Evolutionary conservation across 1,140 invertebrate genomes (phyloP).

Genomic region (Drosophila micromelanica): DNA sequence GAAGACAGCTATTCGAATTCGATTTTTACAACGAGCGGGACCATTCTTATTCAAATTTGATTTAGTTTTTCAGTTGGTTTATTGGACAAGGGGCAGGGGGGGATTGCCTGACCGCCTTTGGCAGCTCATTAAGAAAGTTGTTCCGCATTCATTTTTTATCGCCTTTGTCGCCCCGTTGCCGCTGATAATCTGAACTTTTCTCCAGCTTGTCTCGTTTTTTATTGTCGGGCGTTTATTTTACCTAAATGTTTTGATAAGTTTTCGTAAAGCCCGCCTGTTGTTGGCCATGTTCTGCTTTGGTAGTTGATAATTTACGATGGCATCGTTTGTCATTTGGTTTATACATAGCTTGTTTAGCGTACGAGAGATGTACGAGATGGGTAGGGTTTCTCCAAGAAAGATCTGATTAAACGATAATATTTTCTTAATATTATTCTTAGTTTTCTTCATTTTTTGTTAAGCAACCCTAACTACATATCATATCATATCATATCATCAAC

Average conservation of each 20-base stretch:
- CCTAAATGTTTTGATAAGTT: constrained; percentile 82
- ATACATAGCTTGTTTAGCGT: constrained; percentile 76
- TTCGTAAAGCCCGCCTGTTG: constrained; percentile 38
- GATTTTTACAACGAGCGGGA: constrained; percentile 47
- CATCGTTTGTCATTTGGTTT: constrained; percentile 81
- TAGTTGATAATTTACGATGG: constrained; percentile 67
- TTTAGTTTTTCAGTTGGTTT: constrained; percentile 54
- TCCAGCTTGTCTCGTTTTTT: constrained; percentile 61
- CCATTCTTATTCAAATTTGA: constrained; percentile 79
- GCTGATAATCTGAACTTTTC: constrained; percentile 75
- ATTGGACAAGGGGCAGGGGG: background rate
- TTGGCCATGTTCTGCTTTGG: constrained; percentile 41
- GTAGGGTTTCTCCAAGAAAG: constrained; percentile 2
- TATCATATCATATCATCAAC: constrained; percentile 16
- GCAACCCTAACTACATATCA: background rate
- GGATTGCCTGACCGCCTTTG: constrained; percentile 61
- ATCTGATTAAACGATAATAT: constrained; percentile 4
- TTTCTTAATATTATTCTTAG: background rate
- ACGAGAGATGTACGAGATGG: constrained; percentile 18
- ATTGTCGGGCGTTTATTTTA: constrained; percentile 77
- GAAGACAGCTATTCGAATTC: constrained; percentile 57
- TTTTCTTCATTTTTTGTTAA: background rate
- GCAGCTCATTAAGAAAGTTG: constrained; percentile 83
- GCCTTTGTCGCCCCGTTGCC: constrained; percentile 65
- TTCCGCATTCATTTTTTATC: constrained; percentile 82